Conservation (phyloP, 1,140 invertebrate species). For the Popillia japonica region DNA sequence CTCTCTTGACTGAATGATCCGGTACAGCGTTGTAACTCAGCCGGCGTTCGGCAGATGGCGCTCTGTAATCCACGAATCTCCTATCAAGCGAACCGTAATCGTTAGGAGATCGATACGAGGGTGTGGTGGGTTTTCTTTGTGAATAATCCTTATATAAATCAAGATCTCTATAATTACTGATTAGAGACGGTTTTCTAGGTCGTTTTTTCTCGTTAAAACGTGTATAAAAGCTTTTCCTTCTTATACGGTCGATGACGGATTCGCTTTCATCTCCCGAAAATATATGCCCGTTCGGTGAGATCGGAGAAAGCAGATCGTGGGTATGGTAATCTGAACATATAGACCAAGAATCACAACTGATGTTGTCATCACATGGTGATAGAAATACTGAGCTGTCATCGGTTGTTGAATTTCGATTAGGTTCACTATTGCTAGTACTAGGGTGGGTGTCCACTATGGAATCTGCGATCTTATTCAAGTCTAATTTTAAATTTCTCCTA, state of each 20-base stretch:
- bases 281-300: slow-evolving; percentile 63
- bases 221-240: slow-evolving; percentile 87
- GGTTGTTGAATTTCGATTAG: slow-evolving; percentile 60
- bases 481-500: slow-evolving; percentile 70
- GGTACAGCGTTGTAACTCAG: slow-evolving; percentile 2
- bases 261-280: slow-evolving; percentile 59
- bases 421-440: slow-evolving; percentile 59
- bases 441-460: slow-evolving; percentile 62
- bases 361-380: slow-evolving; percentile 69
- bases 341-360: slow-evolving; percentile 75
- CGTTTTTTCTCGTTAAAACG: slow-evolving; percentile 84
- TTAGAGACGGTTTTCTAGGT: slow-evolving; percentile 53
- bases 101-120: slow-evolving; percentile 37
- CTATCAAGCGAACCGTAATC: slow-evolving; percentile 56
- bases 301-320: slow-evolving; percentile 61
- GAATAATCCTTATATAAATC: slow-evolving; percentile 54
- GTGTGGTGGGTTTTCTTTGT: not conserved
- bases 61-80: slow-evolving; percentile 41
- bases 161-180: slow-evolving; percentile 54
- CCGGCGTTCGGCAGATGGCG: slow-evolving; percentile 8
- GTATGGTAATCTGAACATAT: slow-evolving; percentile 68
- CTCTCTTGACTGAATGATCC: slow-evolving; percentile 39
- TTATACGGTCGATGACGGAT: slow-evolving; percentile 80
- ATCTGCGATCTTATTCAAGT: slow-evolving; percentile 69
- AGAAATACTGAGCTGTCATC: slow-evolving; percentile 62